These are phyloP conservation scores for Brachionus paranguensis DNA, from an alignment of 1,140 invertebrate species.

Conservation along the genomic window DNA sequence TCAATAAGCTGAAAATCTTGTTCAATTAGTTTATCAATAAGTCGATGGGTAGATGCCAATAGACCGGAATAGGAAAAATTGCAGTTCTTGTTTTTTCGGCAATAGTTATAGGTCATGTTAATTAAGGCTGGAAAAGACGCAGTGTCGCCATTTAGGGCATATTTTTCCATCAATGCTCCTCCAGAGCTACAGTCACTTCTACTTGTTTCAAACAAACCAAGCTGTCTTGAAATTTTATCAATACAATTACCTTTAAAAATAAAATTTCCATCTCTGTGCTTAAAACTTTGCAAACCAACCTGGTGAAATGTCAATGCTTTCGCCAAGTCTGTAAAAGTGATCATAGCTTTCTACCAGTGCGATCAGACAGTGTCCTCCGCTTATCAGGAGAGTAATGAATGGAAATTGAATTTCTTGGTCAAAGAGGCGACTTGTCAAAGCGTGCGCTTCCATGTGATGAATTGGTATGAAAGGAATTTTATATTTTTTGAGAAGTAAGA, in stretches of 20 bases:
- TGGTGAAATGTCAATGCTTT: conserved; percentile 74
- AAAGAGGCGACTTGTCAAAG: conserved; percentile 50
- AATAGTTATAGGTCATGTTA: conserved; percentile 47
- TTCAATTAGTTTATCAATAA: conserved; percentile 54
- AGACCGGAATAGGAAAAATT: conserved; percentile 78
- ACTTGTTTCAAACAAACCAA: conserved; percentile 74
- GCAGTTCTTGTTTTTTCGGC: conserved; percentile 59
- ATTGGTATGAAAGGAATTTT: conserved; percentile 73
- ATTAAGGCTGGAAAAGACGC: conserved; percentile 62
- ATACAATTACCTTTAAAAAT: conserved; percentile 11
- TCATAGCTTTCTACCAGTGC: conserved; percentile 69
- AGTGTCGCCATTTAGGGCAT: conserved; percentile 67
- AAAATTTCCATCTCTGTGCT: not conserved
- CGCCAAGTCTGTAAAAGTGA: conserved; percentile 72
- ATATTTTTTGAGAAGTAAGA: conserved; percentile 64
- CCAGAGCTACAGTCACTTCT: conserved; percentile 69
- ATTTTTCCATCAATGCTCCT: conserved; percentile 74
- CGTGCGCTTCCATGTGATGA: conserved; percentile 98
- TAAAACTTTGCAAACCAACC: conserved; percentile 59
- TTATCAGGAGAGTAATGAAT: conserved; percentile 78
- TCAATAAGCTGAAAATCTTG: not conserved
- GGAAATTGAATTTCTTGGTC: conserved; percentile 70
- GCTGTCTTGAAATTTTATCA: conserved; percentile 67
- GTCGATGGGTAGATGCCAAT: conserved; percentile 58
- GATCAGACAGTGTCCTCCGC: conserved; percentile 77